These are phyloP conservation scores for Pitangus sulphuratus DNA, from an alignment of 2,797 vertebrate genomes.

Conservation along the genomic window DNA sequence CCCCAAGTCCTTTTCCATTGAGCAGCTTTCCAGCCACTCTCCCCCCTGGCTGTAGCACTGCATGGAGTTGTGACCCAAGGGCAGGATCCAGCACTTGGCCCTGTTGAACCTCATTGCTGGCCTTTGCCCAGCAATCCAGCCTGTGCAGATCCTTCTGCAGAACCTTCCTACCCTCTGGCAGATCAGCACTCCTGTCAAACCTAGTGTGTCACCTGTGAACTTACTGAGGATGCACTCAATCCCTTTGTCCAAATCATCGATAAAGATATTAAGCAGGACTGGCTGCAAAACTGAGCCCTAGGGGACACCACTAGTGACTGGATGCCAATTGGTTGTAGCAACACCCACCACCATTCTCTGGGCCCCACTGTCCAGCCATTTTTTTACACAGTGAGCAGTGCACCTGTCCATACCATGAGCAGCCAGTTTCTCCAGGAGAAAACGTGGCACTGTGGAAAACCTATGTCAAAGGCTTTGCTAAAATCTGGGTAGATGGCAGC, in stretches of 20 bases:
- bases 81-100: not conserved
- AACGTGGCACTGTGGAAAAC: not conserved
- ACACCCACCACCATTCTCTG: not conserved
- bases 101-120: not conserved
- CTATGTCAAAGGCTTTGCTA: not conserved
- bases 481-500: not conserved
- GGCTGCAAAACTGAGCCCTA: not conserved
- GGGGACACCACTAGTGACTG: rapidly evolving
- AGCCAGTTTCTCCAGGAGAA: not conserved
- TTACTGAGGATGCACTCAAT: not conserved
- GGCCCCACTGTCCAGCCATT: not conserved
- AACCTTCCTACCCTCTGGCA: not conserved
- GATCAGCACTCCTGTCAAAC: not conserved
- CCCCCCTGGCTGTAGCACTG: no score
- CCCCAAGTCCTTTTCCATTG: not conserved
- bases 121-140: not conserved
- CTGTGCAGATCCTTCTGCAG: not conserved
- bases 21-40: not conserved
- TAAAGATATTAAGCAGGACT: not conserved
- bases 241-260: not conserved
- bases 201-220: not conserved
- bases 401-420: not conserved
- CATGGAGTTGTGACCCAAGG: not conserved
- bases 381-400: not conserved
- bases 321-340: not conserved